A percentile compares a stretch with the other conserved stretches of the same genome.
Evolutionary conservation across 2,797 vertebrate species (phyloP).

Genomic region (Benthosema pterotum): DNA sequence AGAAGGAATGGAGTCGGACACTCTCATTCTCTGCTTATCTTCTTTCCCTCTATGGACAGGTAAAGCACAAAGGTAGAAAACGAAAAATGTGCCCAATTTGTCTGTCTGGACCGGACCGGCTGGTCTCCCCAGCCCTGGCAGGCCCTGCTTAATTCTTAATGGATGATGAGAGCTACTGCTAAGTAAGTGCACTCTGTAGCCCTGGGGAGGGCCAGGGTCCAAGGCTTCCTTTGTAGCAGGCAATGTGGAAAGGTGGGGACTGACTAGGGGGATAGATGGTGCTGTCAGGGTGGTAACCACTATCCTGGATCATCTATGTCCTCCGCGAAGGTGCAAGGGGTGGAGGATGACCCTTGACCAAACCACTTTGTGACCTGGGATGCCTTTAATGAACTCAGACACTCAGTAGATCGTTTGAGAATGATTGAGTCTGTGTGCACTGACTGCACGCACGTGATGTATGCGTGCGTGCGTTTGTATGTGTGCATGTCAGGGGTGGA

Average conservation of each 20-base stretch:
- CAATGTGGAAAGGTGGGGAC: not conserved
- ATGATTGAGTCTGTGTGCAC: not conserved
- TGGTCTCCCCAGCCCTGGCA: not conserved
- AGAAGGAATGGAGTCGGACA: no score
- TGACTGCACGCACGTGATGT: constrained; percentile 12
- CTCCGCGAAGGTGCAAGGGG: constrained; percentile 4
- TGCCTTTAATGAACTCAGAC: constrained; percentile 3
- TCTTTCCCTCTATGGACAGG: no score
- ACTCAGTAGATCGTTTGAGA: not conserved
- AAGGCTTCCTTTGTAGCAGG: not conserved
- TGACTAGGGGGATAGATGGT: not conserved
- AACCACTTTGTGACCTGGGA: constrained; percentile 13
- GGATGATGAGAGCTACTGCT: constrained; percentile 6
- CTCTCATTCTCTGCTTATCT: no score
- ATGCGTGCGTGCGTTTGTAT: constrained; percentile 2
- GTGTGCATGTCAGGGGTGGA: constrained; percentile 1
- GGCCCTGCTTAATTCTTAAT: constrained; percentile 5
- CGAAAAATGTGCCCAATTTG: not conserved
- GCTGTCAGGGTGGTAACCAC: constrained; percentile 7
- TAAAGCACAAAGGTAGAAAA: no score
- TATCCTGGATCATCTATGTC: constrained; percentile 13
- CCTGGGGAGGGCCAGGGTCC: not conserved
- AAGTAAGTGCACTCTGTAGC: constrained; percentile 5
- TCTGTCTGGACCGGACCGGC: no score
- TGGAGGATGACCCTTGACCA: constrained; percentile 12